phyloP scores from a whole-genome alignment of 1,140 invertebrate genomes.

The Galleria mellonella region DNA sequence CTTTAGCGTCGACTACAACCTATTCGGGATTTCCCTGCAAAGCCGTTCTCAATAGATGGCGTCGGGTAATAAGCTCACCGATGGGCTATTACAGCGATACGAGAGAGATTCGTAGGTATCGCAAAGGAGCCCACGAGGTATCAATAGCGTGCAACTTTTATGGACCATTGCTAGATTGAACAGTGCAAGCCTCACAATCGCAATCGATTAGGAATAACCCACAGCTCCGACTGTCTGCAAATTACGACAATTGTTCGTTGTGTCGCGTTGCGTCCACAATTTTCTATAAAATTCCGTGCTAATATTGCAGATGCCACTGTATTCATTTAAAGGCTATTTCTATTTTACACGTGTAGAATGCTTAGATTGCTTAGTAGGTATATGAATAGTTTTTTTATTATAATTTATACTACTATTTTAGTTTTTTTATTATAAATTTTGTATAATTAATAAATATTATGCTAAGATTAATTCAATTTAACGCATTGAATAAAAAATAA shows the following conservation, averaged over 20 bases:
- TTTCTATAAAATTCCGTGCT: too few relatives aligned
- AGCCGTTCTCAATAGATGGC: slow-evolving; percentile 69
- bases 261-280: background rate
- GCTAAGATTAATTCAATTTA: too few relatives aligned
- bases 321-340: too few relatives aligned
- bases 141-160: slow-evolving; percentile 51
- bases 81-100: slow-evolving; percentile 58
- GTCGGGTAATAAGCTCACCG: slow-evolving; percentile 67
- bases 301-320: too few relatives aligned
- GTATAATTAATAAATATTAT: too few relatives aligned
- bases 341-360: too few relatives aligned
- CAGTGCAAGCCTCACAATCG: slow-evolving; percentile 33
- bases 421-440: too few relatives aligned
- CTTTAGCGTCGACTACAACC: slow-evolving; percentile 50
- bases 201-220: slow-evolving; percentile 53
- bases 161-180: slow-evolving; percentile 37
- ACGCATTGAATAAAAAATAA: too few relatives aligned
- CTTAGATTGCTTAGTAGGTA: too few relatives aligned
- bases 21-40: slow-evolving; percentile 64
- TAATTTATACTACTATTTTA: too few relatives aligned
- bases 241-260: slow-evolving; percentile 43
- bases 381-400: too few relatives aligned
- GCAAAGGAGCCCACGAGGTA: slow-evolving; percentile 36
- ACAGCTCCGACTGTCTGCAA: slow-evolving; percentile 25
- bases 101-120: slow-evolving; percentile 53